Conservation (phyloP, 2,888 invertebrate genomes). For the Drosophila robusta region DNA sequence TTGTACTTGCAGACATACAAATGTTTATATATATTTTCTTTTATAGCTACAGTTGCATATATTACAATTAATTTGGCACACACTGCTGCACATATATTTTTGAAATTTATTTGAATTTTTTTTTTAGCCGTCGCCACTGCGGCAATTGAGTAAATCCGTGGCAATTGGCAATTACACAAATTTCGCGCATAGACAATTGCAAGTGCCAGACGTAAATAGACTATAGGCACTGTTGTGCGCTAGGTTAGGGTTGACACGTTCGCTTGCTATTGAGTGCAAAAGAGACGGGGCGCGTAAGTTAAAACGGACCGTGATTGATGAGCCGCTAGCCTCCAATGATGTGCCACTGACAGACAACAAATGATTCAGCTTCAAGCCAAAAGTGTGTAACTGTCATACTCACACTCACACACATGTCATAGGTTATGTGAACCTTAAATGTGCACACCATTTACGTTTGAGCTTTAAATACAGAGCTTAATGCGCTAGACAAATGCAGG, state of each 20-base stretch:
- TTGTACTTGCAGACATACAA: neutral
- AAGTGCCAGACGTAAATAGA: constrained; percentile 58
- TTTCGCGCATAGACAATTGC: constrained; percentile 73
- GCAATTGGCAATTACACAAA: constrained; percentile 81
- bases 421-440: constrained; percentile 55
- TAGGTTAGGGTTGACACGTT: constrained; percentile 61
- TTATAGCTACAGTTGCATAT: neutral
- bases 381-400: constrained; percentile 21
- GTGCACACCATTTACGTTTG: constrained; percentile 51
- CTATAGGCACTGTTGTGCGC: constrained; percentile 37
- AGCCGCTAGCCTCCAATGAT: constrained; percentile 68
- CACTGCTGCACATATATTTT: constrained; percentile 30
- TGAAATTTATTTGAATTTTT: constrained; percentile 11
- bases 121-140: constrained; percentile 56
- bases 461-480: constrained; percentile 39
- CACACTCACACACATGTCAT: constrained; percentile 13
- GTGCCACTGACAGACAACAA: constrained; percentile 66
- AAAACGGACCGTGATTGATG: constrained; percentile 55
- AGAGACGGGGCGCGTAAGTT: constrained; percentile 21
- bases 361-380: constrained; percentile 60
- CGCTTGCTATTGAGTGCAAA: constrained; percentile 19
- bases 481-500: constrained; percentile 33
- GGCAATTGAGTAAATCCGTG: constrained; percentile 79
- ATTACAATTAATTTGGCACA: constrained; percentile 79
- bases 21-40: neutral